Percentiles rank a stretch among this genome's conserved stretches.
Conservation (phyloP, 2,888 invertebrate species). For the Clanis bilineata region DNA sequence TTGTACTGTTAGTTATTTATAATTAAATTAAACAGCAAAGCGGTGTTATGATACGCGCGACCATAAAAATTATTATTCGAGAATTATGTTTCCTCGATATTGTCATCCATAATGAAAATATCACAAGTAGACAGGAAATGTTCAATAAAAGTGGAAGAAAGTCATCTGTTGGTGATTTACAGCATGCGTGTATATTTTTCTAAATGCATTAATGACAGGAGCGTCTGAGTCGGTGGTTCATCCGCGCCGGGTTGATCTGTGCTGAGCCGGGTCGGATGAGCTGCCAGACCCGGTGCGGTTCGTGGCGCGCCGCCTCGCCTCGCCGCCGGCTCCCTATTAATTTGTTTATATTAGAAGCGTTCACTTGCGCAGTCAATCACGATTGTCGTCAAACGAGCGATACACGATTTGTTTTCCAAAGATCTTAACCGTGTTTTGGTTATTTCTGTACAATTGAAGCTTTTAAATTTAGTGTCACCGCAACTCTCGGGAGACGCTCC, state of each 20-base stretch:
- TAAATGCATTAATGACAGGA: constrained; percentile 57
- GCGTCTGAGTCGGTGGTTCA: constrained; percentile 36
- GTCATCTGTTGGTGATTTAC: constrained; percentile 61
- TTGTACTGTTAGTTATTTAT: constrained; percentile 33
- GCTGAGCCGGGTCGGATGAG: constrained; percentile 8
- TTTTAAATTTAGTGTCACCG: constrained; percentile 82
- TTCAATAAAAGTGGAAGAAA: constrained; percentile 56
- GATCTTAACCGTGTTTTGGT: constrained; percentile 81
- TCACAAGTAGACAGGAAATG: constrained; percentile 61
- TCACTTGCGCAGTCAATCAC: constrained; percentile 82
- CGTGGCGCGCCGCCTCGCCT: constrained; percentile 45
- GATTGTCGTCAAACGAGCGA: constrained; percentile 78
- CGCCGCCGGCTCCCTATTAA: constrained; percentile 71
- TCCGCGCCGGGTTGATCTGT: constrained; percentile 16
- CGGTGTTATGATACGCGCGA: constrained; percentile 37
- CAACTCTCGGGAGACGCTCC: constrained; percentile 76
- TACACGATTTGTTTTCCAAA: constrained; percentile 81
- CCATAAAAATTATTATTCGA: constrained; percentile 50
- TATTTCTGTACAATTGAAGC: constrained; percentile 82
- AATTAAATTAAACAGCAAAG: constrained; percentile 44
- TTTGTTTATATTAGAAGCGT: constrained; percentile 81
- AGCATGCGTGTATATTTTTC: constrained; percentile 51
- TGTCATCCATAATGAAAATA: constrained; percentile 59
- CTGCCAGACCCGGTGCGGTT: constrained; percentile 49
- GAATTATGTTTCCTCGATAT: constrained; percentile 67